Evolutionary conservation across 2,888 invertebrate genomes (phyloP).

Genomic region (Philhelius pedissequus): DNA sequence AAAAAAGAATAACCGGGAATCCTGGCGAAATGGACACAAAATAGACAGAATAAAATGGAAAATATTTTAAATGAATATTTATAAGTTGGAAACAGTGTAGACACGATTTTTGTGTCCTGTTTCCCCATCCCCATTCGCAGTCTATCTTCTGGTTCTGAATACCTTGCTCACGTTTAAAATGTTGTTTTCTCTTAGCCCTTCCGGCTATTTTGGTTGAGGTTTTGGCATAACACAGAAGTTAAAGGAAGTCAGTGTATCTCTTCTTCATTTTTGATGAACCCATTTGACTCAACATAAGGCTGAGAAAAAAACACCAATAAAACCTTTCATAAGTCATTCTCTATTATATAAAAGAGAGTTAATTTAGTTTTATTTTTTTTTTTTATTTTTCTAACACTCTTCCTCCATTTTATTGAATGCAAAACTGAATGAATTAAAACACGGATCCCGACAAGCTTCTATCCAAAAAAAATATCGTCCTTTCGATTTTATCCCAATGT

Average conservation of each 20-base stretch:
- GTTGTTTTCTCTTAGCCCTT: constrained; percentile 18
- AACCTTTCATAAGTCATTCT: neutral
- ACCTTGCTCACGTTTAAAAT: constrained; percentile 5
- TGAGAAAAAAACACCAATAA: neutral
- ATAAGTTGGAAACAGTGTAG: constrained; percentile 57
- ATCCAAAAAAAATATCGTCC: neutral
- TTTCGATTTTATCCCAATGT: constrained; percentile 47
- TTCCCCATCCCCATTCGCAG: neutral
- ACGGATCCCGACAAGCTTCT: constrained; percentile 6
- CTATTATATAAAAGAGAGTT: neutral
- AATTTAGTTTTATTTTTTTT: neutral
- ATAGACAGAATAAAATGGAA: constrained; percentile 34
- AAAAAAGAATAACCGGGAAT: constrained; percentile 4
- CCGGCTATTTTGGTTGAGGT: constrained; percentile 17
- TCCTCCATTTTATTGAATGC: constrained; percentile 20
- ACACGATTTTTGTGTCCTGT: constrained; percentile 45
- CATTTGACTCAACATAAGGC: neutral
- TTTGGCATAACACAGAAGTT: neutral
- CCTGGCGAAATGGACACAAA: constrained; percentile 49
- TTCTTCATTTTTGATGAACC: constrained; percentile 40
- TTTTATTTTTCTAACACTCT: neutral
- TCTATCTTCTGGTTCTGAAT: neutral
- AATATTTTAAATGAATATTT: constrained; percentile 66
- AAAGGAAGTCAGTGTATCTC: neutral
- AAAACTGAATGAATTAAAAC: constrained; percentile 25